Evolutionary conservation across 2,113 vertebrate species (phyloP).

Genomic region (Bufo bufo): DNA sequence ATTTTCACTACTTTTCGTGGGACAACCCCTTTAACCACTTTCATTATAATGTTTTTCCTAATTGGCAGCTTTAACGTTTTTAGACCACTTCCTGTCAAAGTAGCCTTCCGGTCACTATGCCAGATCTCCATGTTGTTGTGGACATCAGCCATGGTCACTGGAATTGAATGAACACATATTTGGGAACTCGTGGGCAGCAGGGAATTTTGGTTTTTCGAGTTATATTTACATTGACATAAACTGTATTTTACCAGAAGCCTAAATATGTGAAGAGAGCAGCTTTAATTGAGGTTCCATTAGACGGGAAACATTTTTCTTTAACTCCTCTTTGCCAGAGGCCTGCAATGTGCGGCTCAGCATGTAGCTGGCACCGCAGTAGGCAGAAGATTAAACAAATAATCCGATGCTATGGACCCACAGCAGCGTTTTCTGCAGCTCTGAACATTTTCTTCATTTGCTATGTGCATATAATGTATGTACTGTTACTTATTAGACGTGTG

Average conservation of each 20-base stretch:
- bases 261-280: not conserved
- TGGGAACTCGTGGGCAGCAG: no score
- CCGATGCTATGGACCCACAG: conserved; percentile 16
- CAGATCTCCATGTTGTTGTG: no score
- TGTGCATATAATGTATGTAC: not conserved
- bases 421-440: not conserved
- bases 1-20: no score
- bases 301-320: not conserved
- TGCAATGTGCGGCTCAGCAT: conserved; percentile 37
- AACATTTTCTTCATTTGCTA: not conserved
- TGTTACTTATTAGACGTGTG: not conserved
- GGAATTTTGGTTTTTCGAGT: not conserved
- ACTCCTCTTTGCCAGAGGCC: conserved; percentile 29
- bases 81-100: no score
- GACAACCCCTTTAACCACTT: no score
- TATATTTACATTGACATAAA: not conserved
- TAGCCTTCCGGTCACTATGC: no score
- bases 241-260: not conserved
- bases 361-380: not conserved
- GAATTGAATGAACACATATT: no score
- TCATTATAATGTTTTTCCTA: no score
- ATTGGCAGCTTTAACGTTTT: no score
- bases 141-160: no score
- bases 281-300: not conserved
- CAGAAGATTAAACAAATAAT: conserved; percentile 33